These are phyloP conservation scores for Stomorhina lunata DNA, from an alignment of 2,888 invertebrate species.

Conservation along the genomic window DNA sequence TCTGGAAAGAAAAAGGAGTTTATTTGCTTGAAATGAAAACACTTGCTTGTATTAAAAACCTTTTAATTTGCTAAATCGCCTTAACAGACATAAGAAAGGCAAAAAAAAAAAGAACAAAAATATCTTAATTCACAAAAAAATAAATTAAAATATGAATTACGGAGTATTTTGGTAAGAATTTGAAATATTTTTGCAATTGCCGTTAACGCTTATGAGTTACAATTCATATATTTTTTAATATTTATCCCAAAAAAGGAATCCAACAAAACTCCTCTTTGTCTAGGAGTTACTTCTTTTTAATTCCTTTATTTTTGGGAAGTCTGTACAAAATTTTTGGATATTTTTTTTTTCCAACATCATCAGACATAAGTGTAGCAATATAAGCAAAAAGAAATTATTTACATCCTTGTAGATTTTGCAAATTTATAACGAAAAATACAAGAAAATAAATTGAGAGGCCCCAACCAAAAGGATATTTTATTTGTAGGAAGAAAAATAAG, in stretches of 20 bases:
- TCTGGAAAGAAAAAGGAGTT: neutral
- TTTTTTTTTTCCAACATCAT: slow-evolving; percentile 11
- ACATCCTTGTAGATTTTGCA: slow-evolving; percentile 48
- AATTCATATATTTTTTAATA: slow-evolving; percentile 37
- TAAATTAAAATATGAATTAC: slow-evolving; percentile 38
- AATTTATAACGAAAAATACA: slow-evolving; percentile 48
- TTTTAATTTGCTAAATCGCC: slow-evolving; percentile 79
- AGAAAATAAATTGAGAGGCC: slow-evolving; percentile 47
- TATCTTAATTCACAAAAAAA: slow-evolving; percentile 9
- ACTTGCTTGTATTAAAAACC: slow-evolving; percentile 78
- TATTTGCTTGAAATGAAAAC: slow-evolving; percentile 13
- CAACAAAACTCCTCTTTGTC: slow-evolving; percentile 40
- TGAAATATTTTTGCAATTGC: slow-evolving; percentile 42
- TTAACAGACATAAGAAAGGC: slow-evolving; percentile 74
- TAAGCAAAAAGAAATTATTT: slow-evolving; percentile 38
- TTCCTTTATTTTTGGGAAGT: slow-evolving; percentile 10
- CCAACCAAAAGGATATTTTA: no score
- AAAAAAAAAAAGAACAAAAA: slow-evolving; percentile 8
- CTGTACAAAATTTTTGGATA: slow-evolving; percentile 30
- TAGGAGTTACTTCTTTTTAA: slow-evolving; percentile 26
- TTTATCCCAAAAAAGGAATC: slow-evolving; percentile 48
- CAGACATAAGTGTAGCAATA: slow-evolving; percentile 53
- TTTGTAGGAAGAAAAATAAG: no score
- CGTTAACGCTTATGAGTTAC: slow-evolving; percentile 47
- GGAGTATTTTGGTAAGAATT: slow-evolving; percentile 25